phyloP scores from a whole-genome alignment of 2,888 invertebrate species.

The Nomada lathburiana region DNA sequence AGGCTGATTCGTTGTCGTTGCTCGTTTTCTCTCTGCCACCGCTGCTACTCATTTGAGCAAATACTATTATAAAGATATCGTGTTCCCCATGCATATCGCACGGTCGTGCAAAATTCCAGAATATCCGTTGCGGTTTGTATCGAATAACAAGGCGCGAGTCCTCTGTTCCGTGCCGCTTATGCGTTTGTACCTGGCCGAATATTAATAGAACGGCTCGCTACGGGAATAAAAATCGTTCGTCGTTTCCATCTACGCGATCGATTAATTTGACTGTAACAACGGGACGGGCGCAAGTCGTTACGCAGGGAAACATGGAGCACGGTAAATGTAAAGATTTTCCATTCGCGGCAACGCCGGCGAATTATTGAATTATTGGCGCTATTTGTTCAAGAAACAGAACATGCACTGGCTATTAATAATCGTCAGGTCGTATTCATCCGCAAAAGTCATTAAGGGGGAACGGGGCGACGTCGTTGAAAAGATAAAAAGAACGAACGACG shows the following conservation, averaged over 20 bases:
- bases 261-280: neutral
- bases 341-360: neutral
- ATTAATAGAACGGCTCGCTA: slow-evolving; percentile 15
- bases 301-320: neutral
- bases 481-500: slow-evolving; percentile 11
- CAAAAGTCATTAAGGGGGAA: slow-evolving; percentile 27
- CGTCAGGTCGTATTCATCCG: slow-evolving; percentile 19
- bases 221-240: slow-evolving; percentile 7
- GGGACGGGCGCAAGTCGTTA: neutral
- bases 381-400: slow-evolving; percentile 18
- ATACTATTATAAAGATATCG: slow-evolving; percentile 59
- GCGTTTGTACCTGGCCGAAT: neutral
- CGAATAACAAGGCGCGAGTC: slow-evolving; percentile 27
- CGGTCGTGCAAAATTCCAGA: slow-evolving; percentile 34
- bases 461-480: slow-evolving; percentile 4
- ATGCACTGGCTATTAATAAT: slow-evolving; percentile 41
- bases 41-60: slow-evolving; percentile 45
- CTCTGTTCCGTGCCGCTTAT: neutral
- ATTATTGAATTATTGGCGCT: slow-evolving; percentile 39
- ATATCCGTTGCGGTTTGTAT: slow-evolving; percentile 32
- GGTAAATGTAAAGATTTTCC: neutral
- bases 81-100: slow-evolving; percentile 37
- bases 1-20: slow-evolving; percentile 44
- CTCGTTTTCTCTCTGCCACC: slow-evolving; percentile 30
- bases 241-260: neutral